Evolutionary conservation across 2,113 vertebrate species (phyloP), one percentile per base, ranked within the genome.

Genomic region (Anhinga rufa): DNA sequence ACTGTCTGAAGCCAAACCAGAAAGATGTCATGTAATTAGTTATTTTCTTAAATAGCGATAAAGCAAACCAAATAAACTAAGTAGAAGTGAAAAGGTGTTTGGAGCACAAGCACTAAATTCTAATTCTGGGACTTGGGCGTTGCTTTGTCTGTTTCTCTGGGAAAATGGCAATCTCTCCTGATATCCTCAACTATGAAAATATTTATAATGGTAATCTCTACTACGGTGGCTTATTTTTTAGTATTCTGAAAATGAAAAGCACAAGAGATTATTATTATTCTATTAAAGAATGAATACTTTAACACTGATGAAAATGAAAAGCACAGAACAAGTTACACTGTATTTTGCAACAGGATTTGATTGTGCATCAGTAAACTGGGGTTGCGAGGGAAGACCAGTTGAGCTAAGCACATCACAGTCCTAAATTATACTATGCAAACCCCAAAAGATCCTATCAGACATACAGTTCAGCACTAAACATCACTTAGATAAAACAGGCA

Each of bases 1-100:
- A 99, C 99, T 15, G 99, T 99, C 99, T 99, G 97, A 72, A 94
- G 95, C 66, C 96, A 96, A 96, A 94, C 16, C 80, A 95, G 42
- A 64, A 86, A 58, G 92, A 68, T 7, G 54, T 28, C 28, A 4
- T 6, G 17, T 21, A 54, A 78, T 22, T 12, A 70, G 60, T 19
- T 75, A 42, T 46, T 61, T 55, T 49, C 70, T 66, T 44, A 54
- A 26, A 57, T 1, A 18, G 54, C 6, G 25, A 61, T n/a, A 72
- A 42, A 72, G n/a, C 17, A 70, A 79, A 54, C 14, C 38, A 38
- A 32, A 46, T 25, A 12, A 64, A 71, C 2, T 3, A 49, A 34
- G 13, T 0, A 34, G 38, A 68, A 52, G 12, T 6, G 5, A 64
- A 79, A 58, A 69, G 60, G 42, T 9, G 20, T 32, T 34, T 46